Base-by-base conservation (phyloP, 2,797 vertebrate species). In the Somateria mollissima region DNA sequence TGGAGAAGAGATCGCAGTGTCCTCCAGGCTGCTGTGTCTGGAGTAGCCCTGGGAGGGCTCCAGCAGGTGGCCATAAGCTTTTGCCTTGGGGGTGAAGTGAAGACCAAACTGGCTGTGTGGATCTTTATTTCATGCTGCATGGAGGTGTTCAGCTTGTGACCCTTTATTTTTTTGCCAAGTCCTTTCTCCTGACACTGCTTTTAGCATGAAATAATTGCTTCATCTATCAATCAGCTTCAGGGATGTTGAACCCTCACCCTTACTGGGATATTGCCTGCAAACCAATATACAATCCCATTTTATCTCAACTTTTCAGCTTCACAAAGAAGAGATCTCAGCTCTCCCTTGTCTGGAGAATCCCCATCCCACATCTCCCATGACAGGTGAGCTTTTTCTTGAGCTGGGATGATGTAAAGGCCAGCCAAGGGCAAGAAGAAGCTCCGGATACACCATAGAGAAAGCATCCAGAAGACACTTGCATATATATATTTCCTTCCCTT, bases 51-150 rank as follows among this genome's bases (percentile, higher is more conserved):
- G 27, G 32, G 34, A 89, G 62, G 8, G 36, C 9, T 72, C 62
- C 39, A 78, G 58, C 5, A 27, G 0, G 0, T 7, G 11, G 30
- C 45, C 73, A n/a, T 32, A 11, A 51, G 28, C 45, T 37, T 61
- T 36, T 47, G 14, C 32, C 61, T 77, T 8, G 47, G 47, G 41
- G 45, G 11, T 39, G 36, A 65, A 67, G 2, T 6, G n/a, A 60
- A 81, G 34, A 12, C 18, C 37, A 32, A 11, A 8, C 34, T 61
- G 27, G 41, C 5, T 54, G 6, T 69, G 11, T 37, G 56, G 32
- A n/a, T 30, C 11, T 3, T 18, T 56, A 72, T 43, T 53, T 53
- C 45, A 20, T 24, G 11, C 11, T 28, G 16, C n/a, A 16, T 6
- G 10, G 19, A 72, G 20, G 78, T 4, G 4, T 37, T 77, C 14